Evolutionary conservation across 2,888 invertebrate species (phyloP).

Genomic region (Drosophila borborema): DNA sequence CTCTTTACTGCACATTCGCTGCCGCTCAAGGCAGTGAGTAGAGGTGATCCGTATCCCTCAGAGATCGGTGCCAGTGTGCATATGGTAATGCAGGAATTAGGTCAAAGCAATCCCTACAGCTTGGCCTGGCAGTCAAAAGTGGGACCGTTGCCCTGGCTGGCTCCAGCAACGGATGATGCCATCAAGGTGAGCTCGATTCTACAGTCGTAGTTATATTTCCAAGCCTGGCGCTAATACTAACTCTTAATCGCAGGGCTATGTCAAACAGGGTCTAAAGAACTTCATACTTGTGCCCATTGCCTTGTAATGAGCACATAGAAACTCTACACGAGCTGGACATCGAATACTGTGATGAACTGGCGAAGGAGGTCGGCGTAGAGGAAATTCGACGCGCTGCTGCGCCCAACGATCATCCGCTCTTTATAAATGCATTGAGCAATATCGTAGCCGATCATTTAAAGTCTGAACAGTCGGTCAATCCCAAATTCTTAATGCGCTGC

Average conservation of each 20-base stretch:
- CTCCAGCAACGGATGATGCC: constrained; percentile 95
- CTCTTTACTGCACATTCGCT: constrained; percentile 98
- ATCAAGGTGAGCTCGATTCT: constrained; percentile 86
- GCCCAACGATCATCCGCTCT: constrained; percentile 96
- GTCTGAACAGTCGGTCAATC: constrained; percentile 87
- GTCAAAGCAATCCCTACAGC: constrained; percentile 91
- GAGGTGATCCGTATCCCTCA: constrained; percentile 97
- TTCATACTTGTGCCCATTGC: constrained; percentile 97
- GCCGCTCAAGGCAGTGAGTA: constrained; percentile 95
- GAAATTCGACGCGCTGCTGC: constrained; percentile 93
- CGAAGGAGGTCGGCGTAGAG: constrained; percentile 92
- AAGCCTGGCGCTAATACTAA: neutral
- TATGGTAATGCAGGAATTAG: constrained; percentile 92
- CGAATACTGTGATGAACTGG: constrained; percentile 96
- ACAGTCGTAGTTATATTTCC: neutral
- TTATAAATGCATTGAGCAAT: constrained; percentile 94
- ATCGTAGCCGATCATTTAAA: constrained; percentile 91
- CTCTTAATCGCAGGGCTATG: constrained; percentile 87
- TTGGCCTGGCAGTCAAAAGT: constrained; percentile 99
- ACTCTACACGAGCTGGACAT: constrained; percentile 98
- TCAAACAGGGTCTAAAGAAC: constrained; percentile 93
- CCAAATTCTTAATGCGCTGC: constrained; percentile 94
- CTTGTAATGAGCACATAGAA: constrained; percentile 99
- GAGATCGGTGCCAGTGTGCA: constrained; percentile 97
- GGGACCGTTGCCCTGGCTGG: constrained; percentile 96